Conservation (phyloP, 2,888 invertebrate genomes). For the Eristalinus sepulchralis region DNA sequence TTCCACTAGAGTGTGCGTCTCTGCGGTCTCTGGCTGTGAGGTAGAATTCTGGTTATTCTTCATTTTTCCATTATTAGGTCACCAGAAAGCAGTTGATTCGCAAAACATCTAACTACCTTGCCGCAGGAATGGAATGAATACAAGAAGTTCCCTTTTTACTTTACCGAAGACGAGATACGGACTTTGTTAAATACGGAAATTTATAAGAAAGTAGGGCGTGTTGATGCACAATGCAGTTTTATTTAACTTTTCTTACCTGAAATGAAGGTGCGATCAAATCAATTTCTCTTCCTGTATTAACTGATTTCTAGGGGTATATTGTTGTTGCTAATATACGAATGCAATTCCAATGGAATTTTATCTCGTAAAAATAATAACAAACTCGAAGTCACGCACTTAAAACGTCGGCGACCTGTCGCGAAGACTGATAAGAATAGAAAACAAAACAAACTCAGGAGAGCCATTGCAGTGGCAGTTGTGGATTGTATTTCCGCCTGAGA, state of each 20-base stretch:
- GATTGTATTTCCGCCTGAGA: conserved; percentile 12
- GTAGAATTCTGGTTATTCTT: conserved; percentile 65
- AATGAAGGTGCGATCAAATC: neutral
- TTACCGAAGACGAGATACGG: neutral
- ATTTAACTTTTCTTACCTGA: conserved; percentile 26
- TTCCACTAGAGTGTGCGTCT: conserved; percentile 41
- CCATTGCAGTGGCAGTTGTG: conserved; percentile 12
- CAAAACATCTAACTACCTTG: neutral
- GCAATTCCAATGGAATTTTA: neutral
- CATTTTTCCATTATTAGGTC: conserved; percentile 70
- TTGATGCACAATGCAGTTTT: neutral
- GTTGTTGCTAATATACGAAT: neutral
- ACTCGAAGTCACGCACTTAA: conserved; percentile 26
- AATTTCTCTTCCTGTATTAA: neutral
- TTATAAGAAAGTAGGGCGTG: conserved; percentile 20
- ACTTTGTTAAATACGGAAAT: conserved; percentile 13
- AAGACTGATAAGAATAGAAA: conserved; percentile 59
- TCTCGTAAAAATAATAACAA: conserved; percentile 4
- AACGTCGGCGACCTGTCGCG: conserved; percentile 39
- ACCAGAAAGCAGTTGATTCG: conserved; percentile 35
- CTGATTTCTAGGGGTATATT: neutral
- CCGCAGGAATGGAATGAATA: neutral
- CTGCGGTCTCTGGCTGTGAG: conserved; percentile 18
- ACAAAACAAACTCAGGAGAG: conserved; percentile 56
- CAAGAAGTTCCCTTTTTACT: conserved; percentile 1